Conservation (phyloP, 1,140 invertebrate genomes). For the Drosophila athabasca region DNA sequence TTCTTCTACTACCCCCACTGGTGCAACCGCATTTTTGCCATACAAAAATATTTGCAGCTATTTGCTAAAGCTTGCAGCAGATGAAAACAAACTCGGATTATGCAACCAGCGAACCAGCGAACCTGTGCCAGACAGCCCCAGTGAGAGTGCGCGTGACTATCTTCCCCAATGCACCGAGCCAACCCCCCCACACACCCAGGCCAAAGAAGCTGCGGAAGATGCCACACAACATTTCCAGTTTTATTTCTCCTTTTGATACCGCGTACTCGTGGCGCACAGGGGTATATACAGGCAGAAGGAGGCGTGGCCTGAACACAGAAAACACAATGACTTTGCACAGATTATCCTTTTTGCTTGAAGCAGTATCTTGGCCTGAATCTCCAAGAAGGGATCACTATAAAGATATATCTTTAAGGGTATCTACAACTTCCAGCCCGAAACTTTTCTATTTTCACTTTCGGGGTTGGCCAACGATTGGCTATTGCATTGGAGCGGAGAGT, state of each 20-base stretch:
- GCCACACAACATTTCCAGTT: slow-evolving; percentile 47
- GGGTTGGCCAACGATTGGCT: slow-evolving; percentile 39
- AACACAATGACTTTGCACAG: no score
- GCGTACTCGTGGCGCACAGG: not conserved
- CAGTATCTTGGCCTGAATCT: no score
- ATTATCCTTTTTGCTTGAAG: no score
- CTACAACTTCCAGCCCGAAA: no score
- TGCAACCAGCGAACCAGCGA: slow-evolving; percentile 51
- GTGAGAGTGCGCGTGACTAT: slow-evolving; percentile 64
- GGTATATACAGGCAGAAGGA: no score
- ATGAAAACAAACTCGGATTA: slow-evolving; percentile 61
- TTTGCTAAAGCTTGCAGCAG: slow-evolving; percentile 55
- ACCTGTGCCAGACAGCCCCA: slow-evolving; percentile 40
- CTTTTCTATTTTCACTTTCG: no score
- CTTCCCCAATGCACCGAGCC: slow-evolving; percentile 14
- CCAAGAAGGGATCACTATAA: no score
- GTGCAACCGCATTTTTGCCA: slow-evolving; percentile 63
- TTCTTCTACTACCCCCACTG: slow-evolving; percentile 44
- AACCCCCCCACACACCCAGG: not conserved
- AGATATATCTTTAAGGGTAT: no score
- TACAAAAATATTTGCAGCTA: slow-evolving; percentile 49
- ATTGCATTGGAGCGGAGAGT: slow-evolving; percentile 10
- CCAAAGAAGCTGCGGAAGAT: slow-evolving; percentile 49
- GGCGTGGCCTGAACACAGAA: no score
- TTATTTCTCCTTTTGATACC: slow-evolving; percentile 22